Evolutionary conservation across 1,140 invertebrate species (phyloP).

Genomic region (Homalodisca vitripennis): DNA sequence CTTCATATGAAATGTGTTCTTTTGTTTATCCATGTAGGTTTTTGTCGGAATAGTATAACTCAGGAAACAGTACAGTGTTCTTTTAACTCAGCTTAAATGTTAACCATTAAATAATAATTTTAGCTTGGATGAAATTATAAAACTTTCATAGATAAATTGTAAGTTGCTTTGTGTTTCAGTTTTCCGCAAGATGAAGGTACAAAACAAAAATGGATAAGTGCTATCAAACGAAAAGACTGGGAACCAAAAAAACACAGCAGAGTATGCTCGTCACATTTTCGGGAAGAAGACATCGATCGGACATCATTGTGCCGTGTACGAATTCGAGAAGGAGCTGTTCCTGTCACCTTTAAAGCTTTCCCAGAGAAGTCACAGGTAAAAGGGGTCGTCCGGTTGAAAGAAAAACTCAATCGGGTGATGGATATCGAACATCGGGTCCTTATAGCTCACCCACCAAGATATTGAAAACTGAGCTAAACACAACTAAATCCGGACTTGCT

Average conservation of each 20-base stretch:
- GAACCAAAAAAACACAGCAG: constrained; percentile 8
- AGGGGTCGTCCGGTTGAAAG: constrained; percentile 12
- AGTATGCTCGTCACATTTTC: constrained; percentile 33
- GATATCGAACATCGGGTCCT: neutral
- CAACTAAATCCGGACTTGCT: neutral
- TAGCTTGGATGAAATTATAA: too few relatives aligned
- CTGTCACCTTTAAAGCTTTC: constrained; percentile 29
- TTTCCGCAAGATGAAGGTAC: constrained; percentile 31
- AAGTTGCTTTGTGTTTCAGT: constrained; percentile 23
- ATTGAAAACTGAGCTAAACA: constrained; percentile 5
- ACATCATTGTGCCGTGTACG: constrained; percentile 25
- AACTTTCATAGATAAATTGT: too few relatives aligned
- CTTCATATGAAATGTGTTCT: too few relatives aligned
- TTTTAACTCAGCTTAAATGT: too few relatives aligned
- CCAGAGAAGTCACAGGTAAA: constrained; percentile 11
- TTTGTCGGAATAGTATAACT: too few relatives aligned
- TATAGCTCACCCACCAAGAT: neutral
- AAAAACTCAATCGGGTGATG: neutral
- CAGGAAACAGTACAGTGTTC: too few relatives aligned
- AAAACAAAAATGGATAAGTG: constrained; percentile 28
- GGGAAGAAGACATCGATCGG: constrained; percentile 32
- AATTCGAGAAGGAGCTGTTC: constrained; percentile 32
- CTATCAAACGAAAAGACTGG: constrained; percentile 32
- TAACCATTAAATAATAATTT: too few relatives aligned
- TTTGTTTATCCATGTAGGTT: too few relatives aligned